Conservation (phyloP, 2,113 vertebrate genomes). For the Hippocampus mohnikei region DNA sequence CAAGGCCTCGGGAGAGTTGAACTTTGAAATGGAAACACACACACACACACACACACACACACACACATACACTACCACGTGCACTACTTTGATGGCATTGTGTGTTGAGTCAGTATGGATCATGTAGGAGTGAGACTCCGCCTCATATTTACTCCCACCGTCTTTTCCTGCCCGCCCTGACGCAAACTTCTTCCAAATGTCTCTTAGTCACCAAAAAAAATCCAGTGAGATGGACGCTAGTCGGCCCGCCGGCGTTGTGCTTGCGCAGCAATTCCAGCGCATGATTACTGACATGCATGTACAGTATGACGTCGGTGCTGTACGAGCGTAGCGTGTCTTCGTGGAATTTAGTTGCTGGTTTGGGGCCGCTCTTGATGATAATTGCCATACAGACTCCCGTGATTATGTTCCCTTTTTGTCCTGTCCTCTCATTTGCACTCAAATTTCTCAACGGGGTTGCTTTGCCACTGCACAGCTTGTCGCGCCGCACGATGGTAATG, state of each 20-base stretch:
- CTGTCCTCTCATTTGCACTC: not conserved
- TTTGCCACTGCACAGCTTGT: no score
- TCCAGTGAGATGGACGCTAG: no score
- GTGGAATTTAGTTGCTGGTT: no score
- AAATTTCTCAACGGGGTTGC: not conserved
- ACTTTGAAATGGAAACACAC: not conserved
- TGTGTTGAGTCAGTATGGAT: slow-evolving; percentile 7
- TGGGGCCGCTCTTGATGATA: not conserved
- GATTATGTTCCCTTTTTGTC: not conserved
- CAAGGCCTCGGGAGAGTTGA: not conserved
- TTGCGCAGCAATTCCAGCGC: no score
- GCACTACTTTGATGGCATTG: not conserved
- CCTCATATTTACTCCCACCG: no score
- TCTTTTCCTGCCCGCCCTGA: not conserved
- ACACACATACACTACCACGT: not conserved
- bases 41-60: not conserved
- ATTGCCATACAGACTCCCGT: not conserved
- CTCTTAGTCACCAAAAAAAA: no score
- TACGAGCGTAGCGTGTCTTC: no score
- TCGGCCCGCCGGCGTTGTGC: no score
- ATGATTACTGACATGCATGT: no score
- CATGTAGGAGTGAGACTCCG: slow-evolving; percentile 5
- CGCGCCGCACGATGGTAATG: no score
- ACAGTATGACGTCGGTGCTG: no score
- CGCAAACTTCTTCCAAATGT: not conserved